phyloP scores from a whole-genome alignment of 2,888 invertebrate species.

The Deilephila elpenor region DNA sequence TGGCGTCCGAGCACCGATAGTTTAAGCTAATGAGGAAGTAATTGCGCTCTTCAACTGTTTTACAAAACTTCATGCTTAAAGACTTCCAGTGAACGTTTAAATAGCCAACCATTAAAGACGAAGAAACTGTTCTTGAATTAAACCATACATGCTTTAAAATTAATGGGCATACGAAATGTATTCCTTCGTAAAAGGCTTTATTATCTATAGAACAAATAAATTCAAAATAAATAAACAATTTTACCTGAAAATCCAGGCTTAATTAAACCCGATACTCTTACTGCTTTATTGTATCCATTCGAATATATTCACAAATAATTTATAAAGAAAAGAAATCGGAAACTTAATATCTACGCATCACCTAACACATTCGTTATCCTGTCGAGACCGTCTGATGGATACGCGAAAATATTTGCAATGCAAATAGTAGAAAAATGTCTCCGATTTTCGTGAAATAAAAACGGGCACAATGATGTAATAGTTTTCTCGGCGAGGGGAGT shows the following conservation, averaged over 20 bases:
- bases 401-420: slow-evolving; percentile 43
- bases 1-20: slow-evolving; percentile 56
- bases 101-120: not conserved
- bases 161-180: not conserved
- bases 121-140: not conserved
- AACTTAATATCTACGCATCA: slow-evolving; percentile 43
- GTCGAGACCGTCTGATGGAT: slow-evolving; percentile 40
- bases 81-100: slow-evolving; percentile 25
- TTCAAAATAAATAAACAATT: not conserved
- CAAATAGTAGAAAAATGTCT: slow-evolving; percentile 48
- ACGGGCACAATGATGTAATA: slow-evolving; percentile 72
- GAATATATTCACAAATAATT: slow-evolving; percentile 30
- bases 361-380: slow-evolving; percentile 44
- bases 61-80: slow-evolving; percentile 46
- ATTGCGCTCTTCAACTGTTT: slow-evolving; percentile 71
- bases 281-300: slow-evolving; percentile 28
- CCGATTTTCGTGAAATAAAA: slow-evolving; percentile 58
- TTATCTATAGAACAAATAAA: not conserved
- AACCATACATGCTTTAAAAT: not conserved
- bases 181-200: not conserved
- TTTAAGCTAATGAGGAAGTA: slow-evolving; percentile 77
- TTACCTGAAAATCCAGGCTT: not conserved
- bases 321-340: slow-evolving; percentile 33
- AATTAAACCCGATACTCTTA: slow-evolving; percentile 13
- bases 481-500: slow-evolving; percentile 65